Percentiles rank a stretch among this genome's conserved stretches.
Evolutionary conservation across 2,797 vertebrate species (phyloP).

Genomic region (Adrianichthys oophorus): DNA sequence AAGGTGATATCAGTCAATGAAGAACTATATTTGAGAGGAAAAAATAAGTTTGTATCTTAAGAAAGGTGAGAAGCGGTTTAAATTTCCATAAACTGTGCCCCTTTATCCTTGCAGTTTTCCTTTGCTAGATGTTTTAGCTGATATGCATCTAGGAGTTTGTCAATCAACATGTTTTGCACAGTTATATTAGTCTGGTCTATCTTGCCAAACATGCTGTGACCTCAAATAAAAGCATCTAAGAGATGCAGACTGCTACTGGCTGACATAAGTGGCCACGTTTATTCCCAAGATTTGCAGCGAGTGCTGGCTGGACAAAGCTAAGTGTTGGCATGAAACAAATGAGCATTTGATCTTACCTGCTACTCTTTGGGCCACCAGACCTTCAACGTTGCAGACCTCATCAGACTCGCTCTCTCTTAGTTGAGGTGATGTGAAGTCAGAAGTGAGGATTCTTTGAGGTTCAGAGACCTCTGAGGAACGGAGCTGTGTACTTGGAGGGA

Average conservation of each 20-base stretch:
- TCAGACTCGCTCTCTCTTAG: conserved; percentile 79
- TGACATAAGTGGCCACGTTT: background rate
- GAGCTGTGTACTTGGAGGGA: conserved; percentile 55
- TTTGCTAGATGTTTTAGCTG: too few species aligned
- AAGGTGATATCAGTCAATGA: too few species aligned
- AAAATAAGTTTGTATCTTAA: too few species aligned
- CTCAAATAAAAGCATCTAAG: too few species aligned
- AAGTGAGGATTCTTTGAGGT: conserved; percentile 43
- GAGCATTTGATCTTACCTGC: conserved; percentile 83
- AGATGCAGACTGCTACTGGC: conserved; percentile 1
- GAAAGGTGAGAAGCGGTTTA: too few species aligned
- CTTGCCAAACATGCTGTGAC: too few species aligned
- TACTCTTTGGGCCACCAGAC: conserved; percentile 93
- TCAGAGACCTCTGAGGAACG: conserved; percentile 58
- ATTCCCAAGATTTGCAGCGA: background rate
- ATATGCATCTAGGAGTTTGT: too few species aligned
- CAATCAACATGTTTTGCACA: conserved; percentile 2
- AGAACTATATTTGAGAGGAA: too few species aligned
- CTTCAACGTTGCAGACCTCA: conserved; percentile 88
- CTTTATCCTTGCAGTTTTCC: too few species aligned
- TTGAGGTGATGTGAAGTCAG: conserved; percentile 66
- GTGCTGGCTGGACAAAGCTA: background rate
- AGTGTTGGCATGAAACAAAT: conserved; percentile 1
- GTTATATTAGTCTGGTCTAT: too few species aligned
- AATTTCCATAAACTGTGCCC: too few species aligned